A percentile compares a stretch with the other conserved stretches of the same genome.
Conservation (phyloP, 1,140 invertebrate genomes). For the Mamestra configurata region DNA sequence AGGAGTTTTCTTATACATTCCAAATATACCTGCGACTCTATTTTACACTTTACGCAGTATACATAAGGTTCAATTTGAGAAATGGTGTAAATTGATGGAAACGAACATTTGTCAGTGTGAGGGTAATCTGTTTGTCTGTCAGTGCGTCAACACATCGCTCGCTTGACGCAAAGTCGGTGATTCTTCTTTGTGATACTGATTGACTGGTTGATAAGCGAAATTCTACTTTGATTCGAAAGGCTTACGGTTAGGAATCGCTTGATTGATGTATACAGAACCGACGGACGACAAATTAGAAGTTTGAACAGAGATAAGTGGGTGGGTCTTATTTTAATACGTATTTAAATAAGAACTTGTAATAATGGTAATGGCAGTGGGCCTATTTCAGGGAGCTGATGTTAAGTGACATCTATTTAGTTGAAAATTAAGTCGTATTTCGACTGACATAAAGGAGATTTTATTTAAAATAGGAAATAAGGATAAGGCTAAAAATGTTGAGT, state of each 20-base stretch:
- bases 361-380: conserved; percentile 40
- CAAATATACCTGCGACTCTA: neutral
- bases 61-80: conserved; percentile 46
- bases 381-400: neutral
- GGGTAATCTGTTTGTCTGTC: conserved; percentile 69
- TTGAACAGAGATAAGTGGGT: conserved; percentile 48
- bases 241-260: conserved; percentile 57
- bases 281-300: conserved; percentile 53
- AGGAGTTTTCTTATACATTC: conserved; percentile 32
- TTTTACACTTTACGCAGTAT: conserved; percentile 37
- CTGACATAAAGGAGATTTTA: neutral
- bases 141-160: conserved; percentile 64
- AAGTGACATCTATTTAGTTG: conserved; percentile 13
- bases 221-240: conserved; percentile 59
- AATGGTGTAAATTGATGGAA: conserved; percentile 36
- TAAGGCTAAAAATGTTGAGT: neutral
- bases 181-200: conserved; percentile 69
- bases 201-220: conserved; percentile 67
- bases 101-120: conserved; percentile 64
- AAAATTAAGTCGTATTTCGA: conserved; percentile 1
- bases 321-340: conserved; percentile 46
- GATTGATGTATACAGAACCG: conserved; percentile 58
- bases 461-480: conserved; percentile 19
- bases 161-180: conserved; percentile 63
- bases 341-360: conserved; percentile 46